Evolutionary conservation across 2,113 vertebrate genomes (phyloP).

Genomic region (Zapornia atra): DNA sequence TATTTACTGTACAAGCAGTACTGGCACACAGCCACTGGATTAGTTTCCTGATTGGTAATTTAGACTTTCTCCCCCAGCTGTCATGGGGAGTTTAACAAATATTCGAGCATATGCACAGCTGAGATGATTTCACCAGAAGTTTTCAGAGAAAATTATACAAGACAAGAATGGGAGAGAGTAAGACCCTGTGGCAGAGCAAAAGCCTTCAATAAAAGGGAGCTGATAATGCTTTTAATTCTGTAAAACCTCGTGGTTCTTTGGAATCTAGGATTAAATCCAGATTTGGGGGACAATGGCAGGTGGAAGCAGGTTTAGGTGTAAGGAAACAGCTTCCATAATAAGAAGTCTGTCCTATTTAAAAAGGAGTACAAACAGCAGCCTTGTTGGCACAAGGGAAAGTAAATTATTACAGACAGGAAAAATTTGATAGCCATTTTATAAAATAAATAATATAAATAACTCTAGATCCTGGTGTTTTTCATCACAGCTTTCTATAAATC

Average conservation of each 20-base stretch:
- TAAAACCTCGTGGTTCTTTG: neutral
- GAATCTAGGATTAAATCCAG: neutral
- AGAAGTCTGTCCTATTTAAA: neutral
- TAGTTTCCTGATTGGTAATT: constrained; percentile 36
- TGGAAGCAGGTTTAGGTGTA: neutral
- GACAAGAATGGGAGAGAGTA: neutral
- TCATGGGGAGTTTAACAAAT: constrained; percentile 19
- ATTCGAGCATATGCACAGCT: neutral
- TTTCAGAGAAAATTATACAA: constrained; percentile 1
- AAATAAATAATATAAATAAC: neutral
- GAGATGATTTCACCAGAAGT: constrained; percentile 29
- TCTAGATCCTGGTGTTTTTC: neutral
- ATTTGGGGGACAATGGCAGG: neutral
- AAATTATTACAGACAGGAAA: neutral
- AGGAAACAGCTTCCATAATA: neutral
- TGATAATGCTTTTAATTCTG: neutral
- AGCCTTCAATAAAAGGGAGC: neutral
- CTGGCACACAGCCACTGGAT: neutral
- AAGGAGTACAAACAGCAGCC: neutral
- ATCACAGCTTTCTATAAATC: neutral
- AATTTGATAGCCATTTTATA: neutral
- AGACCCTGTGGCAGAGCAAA: constrained; percentile 21
- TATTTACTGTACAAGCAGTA: neutral
- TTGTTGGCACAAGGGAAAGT: neutral
- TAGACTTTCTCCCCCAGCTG: constrained; percentile 21